Evolutionary conservation across 2,113 vertebrate species (phyloP).

Genomic region (Rallus limicola): DNA sequence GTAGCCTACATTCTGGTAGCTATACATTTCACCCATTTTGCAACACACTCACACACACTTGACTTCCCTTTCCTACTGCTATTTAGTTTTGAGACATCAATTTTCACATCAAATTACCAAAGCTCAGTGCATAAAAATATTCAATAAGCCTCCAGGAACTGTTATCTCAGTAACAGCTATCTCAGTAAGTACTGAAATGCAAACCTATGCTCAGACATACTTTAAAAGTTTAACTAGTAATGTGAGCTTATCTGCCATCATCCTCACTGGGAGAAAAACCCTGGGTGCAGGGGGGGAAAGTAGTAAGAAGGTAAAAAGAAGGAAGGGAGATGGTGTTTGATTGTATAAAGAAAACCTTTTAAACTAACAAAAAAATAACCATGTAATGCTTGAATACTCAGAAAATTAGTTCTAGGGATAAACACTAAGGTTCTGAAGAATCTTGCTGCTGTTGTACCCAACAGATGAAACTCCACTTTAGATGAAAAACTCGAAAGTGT

Average conservation of each 20-base stretch:
- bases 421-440: background rate
- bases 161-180: background rate
- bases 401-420: background rate
- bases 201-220: background rate
- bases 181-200: background rate
- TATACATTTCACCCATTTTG: background rate
- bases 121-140: background rate
- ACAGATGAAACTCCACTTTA: background rate
- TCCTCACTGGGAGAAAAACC: background rate
- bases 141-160: background rate
- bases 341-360: background rate
- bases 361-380: background rate
- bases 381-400: background rate
- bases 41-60: background rate
- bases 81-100: constrained; percentile 22
- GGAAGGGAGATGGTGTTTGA: background rate
- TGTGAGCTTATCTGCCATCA: background rate
- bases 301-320: background rate
- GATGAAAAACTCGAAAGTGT: background rate
- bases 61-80: background rate
- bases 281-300: fast-evolving
- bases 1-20: background rate
- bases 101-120: constrained; percentile 43
- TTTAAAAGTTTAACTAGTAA: constrained; percentile 1
- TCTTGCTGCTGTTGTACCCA: background rate